These are phyloP conservation scores for Heliconius ismenius DNA, from an alignment of 2,888 invertebrate species.

Conservation along the genomic window DNA sequence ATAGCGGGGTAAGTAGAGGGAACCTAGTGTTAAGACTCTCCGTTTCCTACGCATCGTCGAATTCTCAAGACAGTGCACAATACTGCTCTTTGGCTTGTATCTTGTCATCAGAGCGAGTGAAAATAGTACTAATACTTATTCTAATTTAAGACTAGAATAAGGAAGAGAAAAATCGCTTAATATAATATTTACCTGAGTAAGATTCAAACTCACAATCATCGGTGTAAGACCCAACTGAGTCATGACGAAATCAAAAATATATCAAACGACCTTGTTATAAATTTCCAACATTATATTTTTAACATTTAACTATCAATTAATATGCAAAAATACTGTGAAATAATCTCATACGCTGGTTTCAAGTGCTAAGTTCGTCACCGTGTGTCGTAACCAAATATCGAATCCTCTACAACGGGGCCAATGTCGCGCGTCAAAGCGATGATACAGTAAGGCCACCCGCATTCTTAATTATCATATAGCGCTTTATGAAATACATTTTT, in stretches of 20 bases:
- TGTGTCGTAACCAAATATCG: conserved; percentile 72
- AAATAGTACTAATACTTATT: no score
- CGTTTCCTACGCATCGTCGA: no score
- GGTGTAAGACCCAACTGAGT: background rate
- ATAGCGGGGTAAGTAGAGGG: no score
- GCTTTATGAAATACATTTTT: background rate
- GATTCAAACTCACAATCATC: background rate
- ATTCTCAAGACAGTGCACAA: no score
- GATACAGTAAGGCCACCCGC: conserved; percentile 48
- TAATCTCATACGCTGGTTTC: conserved; percentile 14
- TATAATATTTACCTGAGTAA: background rate
- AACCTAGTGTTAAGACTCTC: no score
- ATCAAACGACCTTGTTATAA: background rate
- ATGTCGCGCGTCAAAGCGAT: conserved; percentile 59
- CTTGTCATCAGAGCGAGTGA: no score
- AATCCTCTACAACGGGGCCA: conserved; percentile 66
- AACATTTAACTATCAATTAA: conserved; percentile 14
- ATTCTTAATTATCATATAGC: conserved; percentile 41
- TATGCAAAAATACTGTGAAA: conserved; percentile 19
- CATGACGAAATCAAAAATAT: background rate
- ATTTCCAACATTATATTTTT: background rate
- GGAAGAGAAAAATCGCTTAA: no score
- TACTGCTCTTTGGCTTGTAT: no score
- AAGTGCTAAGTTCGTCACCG: conserved; percentile 54
- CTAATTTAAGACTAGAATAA: no score